Evolutionary conservation across 2,113 vertebrate species (phyloP), one percentile per base, ranked within the genome.

Genomic region (Halcyon malimbica): DNA sequence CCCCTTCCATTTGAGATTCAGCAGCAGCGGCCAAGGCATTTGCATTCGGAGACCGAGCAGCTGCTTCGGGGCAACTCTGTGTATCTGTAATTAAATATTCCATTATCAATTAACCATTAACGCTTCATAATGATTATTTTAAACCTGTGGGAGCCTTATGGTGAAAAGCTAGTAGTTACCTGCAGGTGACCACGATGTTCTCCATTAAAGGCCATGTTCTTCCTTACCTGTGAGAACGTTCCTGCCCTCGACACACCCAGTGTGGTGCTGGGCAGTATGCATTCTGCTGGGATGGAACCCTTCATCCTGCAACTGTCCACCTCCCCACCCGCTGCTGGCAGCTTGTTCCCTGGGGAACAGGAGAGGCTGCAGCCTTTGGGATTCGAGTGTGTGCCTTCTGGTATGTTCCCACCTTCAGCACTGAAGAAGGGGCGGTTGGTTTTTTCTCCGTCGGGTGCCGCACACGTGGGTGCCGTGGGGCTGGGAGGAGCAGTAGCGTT

Each of bases 11-110:
- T 63, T 8, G 50, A 14, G 81, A 74, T 56, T 62, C 46, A 21
- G 7, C 19, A 18, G 1, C 24, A 41, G 85, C 85, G 64, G 57
- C 62, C 79, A 5, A 42, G 82, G 33, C 28, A 13, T 93, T 76
- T 74, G 60, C 84, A 64, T 87, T 75, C 80, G 2, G 3, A 57
- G 59, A 23, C 83, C 54, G 9, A 3, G 83, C 87, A 60, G 85
- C 90, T 93, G 83, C 73, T 89, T 77, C 64, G 5, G 54, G 81
- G 74, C 68, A 23, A 20, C 84, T 73, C 84, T 73, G 42, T 74
- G 79, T 83, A 73, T 71, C 74, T 94, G 91, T 93, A 95, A 93
- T 97, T 83, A 94, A 96, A 69, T 80, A 91, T 83, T 62, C 73
- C 68, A 19, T 81, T 91, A 91, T 90, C 94, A 92, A 63, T 93